Percentiles rank a stretch among this genome's conserved stretches.
Evolutionary conservation across 1,140 invertebrate species (phyloP).

Genomic region (Rhynchophorus ferrugineus): DNA sequence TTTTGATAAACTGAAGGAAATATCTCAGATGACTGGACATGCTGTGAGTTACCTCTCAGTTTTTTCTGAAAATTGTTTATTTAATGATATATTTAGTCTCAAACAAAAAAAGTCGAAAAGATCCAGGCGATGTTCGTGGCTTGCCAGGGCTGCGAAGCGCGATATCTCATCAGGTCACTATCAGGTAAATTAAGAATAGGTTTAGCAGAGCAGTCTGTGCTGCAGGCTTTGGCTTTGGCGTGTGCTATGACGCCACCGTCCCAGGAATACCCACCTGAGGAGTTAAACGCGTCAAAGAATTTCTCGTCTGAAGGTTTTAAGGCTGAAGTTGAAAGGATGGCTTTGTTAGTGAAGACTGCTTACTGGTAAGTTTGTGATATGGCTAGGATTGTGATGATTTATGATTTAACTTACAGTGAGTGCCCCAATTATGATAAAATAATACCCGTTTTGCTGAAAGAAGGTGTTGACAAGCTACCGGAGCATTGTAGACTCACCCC

Average conservation of each 20-base stretch:
- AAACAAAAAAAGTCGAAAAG: slow-evolving; percentile 81
- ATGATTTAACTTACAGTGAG: slow-evolving; percentile 58
- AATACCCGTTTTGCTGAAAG: slow-evolving; percentile 69
- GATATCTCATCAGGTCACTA: slow-evolving; percentile 86
- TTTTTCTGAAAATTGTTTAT: not conserved
- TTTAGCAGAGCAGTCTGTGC: slow-evolving; percentile 91
- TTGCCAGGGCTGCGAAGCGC: slow-evolving; percentile 82
- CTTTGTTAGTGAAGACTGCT: slow-evolving; percentile 81
- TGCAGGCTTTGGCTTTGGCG: slow-evolving; percentile 86
- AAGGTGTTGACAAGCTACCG: slow-evolving; percentile 73
- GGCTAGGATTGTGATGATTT: slow-evolving; percentile 1
- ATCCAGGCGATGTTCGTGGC: slow-evolving; percentile 90
- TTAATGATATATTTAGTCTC: slow-evolving; percentile 28
- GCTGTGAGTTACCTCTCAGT: slow-evolving; percentile 40
- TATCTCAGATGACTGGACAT: slow-evolving; percentile 80
- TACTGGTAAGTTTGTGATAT: slow-evolving; percentile 64
- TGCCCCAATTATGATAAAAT: slow-evolving; percentile 93
- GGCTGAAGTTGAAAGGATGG: slow-evolving; percentile 66
- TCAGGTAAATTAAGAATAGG: slow-evolving; percentile 94
- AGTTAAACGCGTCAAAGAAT: slow-evolving; percentile 54
- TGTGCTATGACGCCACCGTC: slow-evolving; percentile 62
- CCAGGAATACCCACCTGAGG: slow-evolving; percentile 57
- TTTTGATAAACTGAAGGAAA: slow-evolving; percentile 81
- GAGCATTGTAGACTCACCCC: slow-evolving; percentile 82
- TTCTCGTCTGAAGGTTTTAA: slow-evolving; percentile 68